These are phyloP conservation scores for Ptychoptera albimana DNA, from an alignment of 2,888 invertebrate genomes.

Conservation along the genomic window DNA sequence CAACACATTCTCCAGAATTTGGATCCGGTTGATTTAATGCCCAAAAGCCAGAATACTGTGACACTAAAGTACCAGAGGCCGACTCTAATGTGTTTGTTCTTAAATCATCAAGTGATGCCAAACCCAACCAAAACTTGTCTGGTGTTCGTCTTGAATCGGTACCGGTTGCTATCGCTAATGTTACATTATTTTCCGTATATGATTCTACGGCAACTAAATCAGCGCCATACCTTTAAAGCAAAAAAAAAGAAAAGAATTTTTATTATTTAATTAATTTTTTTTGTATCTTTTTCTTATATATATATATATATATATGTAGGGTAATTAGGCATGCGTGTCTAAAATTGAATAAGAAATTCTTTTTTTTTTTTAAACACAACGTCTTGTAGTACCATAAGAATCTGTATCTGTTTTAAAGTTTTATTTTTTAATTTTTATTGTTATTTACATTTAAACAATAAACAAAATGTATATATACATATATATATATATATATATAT, in stretches of 20 bases:
- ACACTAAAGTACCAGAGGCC: conserved; percentile 75
- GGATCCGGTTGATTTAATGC: conserved; percentile 78
- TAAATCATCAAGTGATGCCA: conserved; percentile 79
- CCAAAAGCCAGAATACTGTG: conserved; percentile 93
- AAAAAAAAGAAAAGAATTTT: neutral
- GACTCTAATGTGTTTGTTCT: conserved; percentile 90
- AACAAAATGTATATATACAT: too few relatives aligned
- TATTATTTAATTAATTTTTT: neutral
- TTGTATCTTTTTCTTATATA: neutral
- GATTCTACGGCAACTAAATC: conserved; percentile 84
- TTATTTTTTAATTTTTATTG: neutral
- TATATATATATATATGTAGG: neutral
- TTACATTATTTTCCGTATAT: conserved; percentile 82
- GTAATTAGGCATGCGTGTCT: too few relatives aligned
- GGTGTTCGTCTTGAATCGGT: conserved; percentile 45
- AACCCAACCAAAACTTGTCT: conserved; percentile 77
- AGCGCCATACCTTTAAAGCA: conserved; percentile 70
- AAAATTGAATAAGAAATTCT: too few relatives aligned
- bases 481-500: too few relatives aligned
- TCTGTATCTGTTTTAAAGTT: too few relatives aligned
- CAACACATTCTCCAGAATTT: conserved; percentile 78
- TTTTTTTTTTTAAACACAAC: too few relatives aligned
- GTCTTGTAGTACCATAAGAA: too few relatives aligned
- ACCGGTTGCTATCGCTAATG: conserved; percentile 58
- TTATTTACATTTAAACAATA: too few relatives aligned